Percentiles rank a stretch among this genome's conserved stretches.
Conservation (phyloP, 2,797 vertebrate species). For the Brotula barbata region DNA sequence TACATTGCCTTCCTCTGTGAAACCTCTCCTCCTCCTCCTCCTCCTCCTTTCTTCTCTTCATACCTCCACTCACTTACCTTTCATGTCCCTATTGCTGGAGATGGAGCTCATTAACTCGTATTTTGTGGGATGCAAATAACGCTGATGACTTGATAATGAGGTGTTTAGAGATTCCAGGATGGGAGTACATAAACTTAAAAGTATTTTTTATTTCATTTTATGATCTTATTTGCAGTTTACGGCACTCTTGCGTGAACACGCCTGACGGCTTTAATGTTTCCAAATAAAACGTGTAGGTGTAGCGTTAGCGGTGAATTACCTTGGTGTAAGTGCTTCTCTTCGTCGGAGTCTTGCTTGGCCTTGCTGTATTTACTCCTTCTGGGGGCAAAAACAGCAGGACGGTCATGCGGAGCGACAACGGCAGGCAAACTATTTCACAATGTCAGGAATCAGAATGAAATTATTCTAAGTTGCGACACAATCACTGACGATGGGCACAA, state of each 20-base stretch:
- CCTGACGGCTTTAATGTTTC: constrained; percentile 54
- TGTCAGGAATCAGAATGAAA: not conserved
- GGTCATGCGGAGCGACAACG: constrained; percentile 34
- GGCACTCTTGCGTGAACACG: constrained; percentile 35
- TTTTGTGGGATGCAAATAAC: constrained; percentile 55
- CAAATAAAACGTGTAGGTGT: constrained; percentile 33
- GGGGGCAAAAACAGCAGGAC: constrained; percentile 59
- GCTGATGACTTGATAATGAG: constrained; percentile 72
- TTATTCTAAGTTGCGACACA: not conserved
- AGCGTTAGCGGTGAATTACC: constrained; percentile 74
- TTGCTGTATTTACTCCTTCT: constrained; percentile 99
- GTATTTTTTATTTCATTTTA: constrained; percentile 47
- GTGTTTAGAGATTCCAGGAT: constrained; percentile 53
- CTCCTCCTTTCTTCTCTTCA: constrained; percentile 31
- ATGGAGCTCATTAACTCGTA: constrained; percentile 63
- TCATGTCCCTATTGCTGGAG: constrained; percentile 48
- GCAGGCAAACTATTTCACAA: not conserved
- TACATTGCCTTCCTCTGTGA: constrained; percentile 47
- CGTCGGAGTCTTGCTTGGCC: constrained; percentile 95
- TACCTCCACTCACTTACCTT: constrained; percentile 38
- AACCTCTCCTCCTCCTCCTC: constrained; percentile 38
- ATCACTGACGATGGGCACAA: constrained; percentile 31
- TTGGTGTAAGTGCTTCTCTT: constrained; percentile 96
- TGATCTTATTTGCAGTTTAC: constrained; percentile 48
- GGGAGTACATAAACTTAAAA: constrained; percentile 56